These are phyloP conservation scores for Todus mexicanus DNA, from an alignment of 2,797 vertebrate species.

Conservation along the genomic window DNA sequence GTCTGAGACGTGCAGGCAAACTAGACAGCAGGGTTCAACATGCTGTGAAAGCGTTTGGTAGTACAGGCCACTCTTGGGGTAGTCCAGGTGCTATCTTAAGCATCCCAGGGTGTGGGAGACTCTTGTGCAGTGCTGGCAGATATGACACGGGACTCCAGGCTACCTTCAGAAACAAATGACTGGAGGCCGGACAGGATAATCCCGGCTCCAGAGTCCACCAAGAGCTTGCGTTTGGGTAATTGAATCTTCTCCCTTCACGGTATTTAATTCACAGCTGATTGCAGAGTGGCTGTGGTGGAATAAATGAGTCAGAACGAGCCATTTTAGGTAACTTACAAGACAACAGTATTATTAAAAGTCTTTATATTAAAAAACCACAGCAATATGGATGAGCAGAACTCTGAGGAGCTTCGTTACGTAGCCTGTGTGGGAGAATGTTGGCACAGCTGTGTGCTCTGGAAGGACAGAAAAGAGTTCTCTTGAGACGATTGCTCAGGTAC, in stretches of 20 bases:
- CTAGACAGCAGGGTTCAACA: not conserved
- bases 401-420: slow-evolving; percentile 10
- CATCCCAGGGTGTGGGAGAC: not conserved
- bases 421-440: not conserved
- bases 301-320: not conserved
- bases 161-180: not conserved
- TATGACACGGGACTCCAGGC: not conserved
- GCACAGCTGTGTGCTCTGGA: not conserved
- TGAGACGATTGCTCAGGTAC: not conserved
- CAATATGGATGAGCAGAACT: not conserved
- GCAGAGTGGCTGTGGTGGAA: not conserved
- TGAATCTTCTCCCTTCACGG: not conserved
- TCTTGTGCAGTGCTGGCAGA: not conserved
- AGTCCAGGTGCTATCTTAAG: not conserved
- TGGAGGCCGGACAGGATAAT: not conserved
- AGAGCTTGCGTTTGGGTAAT: not conserved
- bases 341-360: not conserved
- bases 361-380: not conserved
- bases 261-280: not conserved
- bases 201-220: not conserved
- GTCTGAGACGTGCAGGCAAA: not conserved
- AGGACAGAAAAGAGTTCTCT: not conserved
- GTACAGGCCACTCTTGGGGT: not conserved
- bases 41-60: not conserved
- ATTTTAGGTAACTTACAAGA: not conserved